These are phyloP conservation scores for Panurus biarmicus DNA, from an alignment of 2,113 vertebrate genomes.

Conservation along the genomic window DNA sequence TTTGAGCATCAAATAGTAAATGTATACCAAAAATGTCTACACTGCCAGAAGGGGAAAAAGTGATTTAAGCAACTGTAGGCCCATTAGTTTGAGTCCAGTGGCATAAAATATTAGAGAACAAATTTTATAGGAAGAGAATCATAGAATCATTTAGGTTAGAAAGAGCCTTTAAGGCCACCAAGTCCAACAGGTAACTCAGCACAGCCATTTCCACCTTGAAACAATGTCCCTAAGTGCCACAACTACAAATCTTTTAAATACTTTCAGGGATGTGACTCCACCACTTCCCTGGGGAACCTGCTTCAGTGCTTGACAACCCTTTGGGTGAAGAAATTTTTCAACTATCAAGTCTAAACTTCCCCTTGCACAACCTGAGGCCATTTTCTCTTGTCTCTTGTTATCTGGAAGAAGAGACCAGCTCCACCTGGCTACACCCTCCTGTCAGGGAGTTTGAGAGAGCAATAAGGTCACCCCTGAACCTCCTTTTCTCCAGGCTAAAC, in stretches of 20 bases:
- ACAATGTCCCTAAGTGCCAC: too few relatives aligned
- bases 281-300: neutral
- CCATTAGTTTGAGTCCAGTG: neutral
- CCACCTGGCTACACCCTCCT: neutral
- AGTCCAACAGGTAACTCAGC: neutral
- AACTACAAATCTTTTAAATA: neutral
- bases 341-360: neutral
- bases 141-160: neutral
- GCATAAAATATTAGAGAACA: neutral
- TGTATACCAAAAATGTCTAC: neutral
- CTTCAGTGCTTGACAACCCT: neutral
- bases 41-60: neutral
- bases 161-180: neutral
- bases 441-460: neutral
- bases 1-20: neutral
- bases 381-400: neutral
- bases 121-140: neutral
- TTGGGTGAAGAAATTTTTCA: neutral
- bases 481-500: neutral
- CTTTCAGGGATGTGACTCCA: neutral
- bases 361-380: neutral
- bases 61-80: neutral
- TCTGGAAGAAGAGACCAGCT: neutral
- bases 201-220: neutral
- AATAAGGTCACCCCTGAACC: neutral